A percentile compares a stretch with the other conserved stretches of the same genome.
These are phyloP conservation scores for Machimus atricapillus DNA, from an alignment of 2,888 invertebrate genomes.

Conservation along the genomic window DNA sequence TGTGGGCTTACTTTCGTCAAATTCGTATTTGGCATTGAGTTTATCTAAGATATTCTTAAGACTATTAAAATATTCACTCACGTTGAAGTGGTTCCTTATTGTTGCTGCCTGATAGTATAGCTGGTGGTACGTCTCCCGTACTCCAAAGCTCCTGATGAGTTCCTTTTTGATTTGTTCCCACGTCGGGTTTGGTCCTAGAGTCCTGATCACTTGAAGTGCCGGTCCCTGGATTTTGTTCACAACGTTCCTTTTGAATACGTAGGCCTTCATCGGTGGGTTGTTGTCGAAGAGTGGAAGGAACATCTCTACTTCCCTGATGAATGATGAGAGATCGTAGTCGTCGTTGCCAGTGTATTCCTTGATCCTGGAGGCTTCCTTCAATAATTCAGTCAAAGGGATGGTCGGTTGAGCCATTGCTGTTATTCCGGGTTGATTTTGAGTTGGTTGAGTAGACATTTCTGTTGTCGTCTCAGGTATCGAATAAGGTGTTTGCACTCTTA, in stretches of 20 bases:
- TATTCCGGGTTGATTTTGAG: background rate
- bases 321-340: no score
- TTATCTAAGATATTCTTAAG: conserved; percentile 47
- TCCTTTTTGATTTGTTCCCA: conserved; percentile 44
- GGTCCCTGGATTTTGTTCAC: conserved; percentile 34
- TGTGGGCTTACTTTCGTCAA: conserved; percentile 43
- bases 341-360: no score
- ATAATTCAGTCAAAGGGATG: background rate
- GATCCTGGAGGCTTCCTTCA: conserved; percentile 35
- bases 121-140: conserved; percentile 42
- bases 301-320: no score
- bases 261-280: background rate
- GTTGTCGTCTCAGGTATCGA: background rate
- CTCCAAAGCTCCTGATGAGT: conserved; percentile 42
- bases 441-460: background rate
- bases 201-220: conserved; percentile 41
- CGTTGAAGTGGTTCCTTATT: conserved; percentile 38
- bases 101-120: conserved; percentile 42
- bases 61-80: conserved; percentile 47
- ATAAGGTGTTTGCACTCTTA: background rate
- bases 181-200: conserved; percentile 42
- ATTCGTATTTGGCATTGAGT: conserved; percentile 47
- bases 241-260: conserved; percentile 2
- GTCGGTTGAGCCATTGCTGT: background rate
- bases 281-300: background rate